These are phyloP conservation scores for Jordanella pulchra DNA, from an alignment of 2,797 vertebrate genomes.

Conservation along the genomic window DNA sequence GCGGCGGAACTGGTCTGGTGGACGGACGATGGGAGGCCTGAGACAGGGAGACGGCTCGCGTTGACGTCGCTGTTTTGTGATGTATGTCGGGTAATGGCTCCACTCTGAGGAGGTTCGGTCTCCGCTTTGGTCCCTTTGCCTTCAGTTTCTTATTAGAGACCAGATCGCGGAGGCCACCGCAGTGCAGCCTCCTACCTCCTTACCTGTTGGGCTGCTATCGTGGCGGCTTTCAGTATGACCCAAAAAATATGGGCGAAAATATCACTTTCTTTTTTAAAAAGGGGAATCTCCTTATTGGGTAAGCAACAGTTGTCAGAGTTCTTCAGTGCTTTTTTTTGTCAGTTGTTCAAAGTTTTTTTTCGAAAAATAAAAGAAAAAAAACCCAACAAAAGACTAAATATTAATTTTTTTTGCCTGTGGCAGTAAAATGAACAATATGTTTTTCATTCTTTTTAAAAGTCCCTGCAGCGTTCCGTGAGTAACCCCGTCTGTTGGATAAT, in stretches of 20 bases:
- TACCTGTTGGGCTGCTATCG: slow-evolving; percentile 57
- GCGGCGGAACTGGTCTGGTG: slow-evolving; percentile 71
- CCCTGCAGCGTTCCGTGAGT: slow-evolving; percentile 92
- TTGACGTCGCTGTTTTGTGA: slow-evolving; percentile 47
- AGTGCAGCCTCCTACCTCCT: slow-evolving; percentile 33
- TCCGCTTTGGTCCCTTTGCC: slow-evolving; percentile 74
- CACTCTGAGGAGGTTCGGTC: slow-evolving; percentile 62
- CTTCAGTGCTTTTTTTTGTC: slow-evolving; percentile 86
- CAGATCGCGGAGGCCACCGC: slow-evolving; percentile 50
- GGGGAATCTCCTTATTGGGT: slow-evolving; percentile 84
- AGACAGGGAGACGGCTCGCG: slow-evolving; percentile 86
- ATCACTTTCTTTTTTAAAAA: slow-evolving; percentile 88
- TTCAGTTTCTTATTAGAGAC: slow-evolving; percentile 66
- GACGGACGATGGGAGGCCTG: slow-evolving; percentile 87
- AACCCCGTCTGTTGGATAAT: slow-evolving; percentile 89
- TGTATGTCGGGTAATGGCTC: slow-evolving; percentile 59
- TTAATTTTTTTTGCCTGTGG: slow-evolving; percentile 84
- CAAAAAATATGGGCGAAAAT: slow-evolving; percentile 88
- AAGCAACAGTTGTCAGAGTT: slow-evolving; percentile 84
- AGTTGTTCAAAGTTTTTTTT: slow-evolving; percentile 77
- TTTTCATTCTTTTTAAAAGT: slow-evolving; percentile 84
- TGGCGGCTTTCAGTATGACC: slow-evolving; percentile 77
- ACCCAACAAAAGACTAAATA: slow-evolving; percentile 77
- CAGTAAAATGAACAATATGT: slow-evolving; percentile 91
- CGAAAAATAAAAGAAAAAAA: slow-evolving; percentile 56